phyloP scores from a whole-genome alignment of 2,797 vertebrate species.

The Chaunax sp. region DNA sequence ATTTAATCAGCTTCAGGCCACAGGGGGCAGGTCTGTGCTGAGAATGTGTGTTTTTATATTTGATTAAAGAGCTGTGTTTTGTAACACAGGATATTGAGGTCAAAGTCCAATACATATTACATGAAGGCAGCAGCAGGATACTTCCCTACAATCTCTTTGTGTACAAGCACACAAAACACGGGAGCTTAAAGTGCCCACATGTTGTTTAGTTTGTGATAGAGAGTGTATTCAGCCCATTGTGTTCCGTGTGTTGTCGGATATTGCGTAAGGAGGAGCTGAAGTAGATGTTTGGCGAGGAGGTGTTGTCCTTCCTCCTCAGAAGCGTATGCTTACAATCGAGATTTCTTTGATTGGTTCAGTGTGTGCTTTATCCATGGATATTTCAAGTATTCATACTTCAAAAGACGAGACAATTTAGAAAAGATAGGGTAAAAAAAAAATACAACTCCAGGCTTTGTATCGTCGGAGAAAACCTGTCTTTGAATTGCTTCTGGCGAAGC shows the following conservation, averaged over 20 bases:
- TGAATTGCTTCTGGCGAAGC: conserved; percentile 46
- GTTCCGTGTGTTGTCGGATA: conserved; percentile 16
- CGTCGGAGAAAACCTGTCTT: conserved; percentile 45
- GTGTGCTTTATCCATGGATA: conserved; percentile 31
- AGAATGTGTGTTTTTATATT: conserved; percentile 49
- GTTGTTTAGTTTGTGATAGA: conserved; percentile 36
- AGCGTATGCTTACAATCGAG: too few species aligned
- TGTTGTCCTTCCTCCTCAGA: too few species aligned
- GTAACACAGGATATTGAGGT: conserved; percentile 62
- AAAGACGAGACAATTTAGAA: conserved; percentile 20
- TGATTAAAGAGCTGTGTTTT: conserved; percentile 54
- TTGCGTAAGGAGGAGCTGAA: conserved; percentile 13
- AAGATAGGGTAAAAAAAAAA: conserved; percentile 26
- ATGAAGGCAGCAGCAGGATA: conserved; percentile 50
- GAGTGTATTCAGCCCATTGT: too few species aligned
- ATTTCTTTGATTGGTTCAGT: background rate
- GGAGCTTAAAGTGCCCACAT: conserved; percentile 3
- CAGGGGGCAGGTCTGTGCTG: conserved; percentile 25
- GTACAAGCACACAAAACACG: conserved; percentile 23
- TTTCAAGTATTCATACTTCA: conserved; percentile 16
- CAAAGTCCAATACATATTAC: conserved; percentile 66
- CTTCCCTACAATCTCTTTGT: conserved; percentile 39
- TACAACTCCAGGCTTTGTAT: conserved; percentile 38
- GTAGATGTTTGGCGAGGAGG: background rate
- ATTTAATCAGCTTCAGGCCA: conserved; percentile 25